A percentile compares a stretch with the other conserved stretches of the same genome.
Evolutionary conservation across 1,140 invertebrate genomes (phyloP).

Genomic region (Pollicipes pollicipes): DNA sequence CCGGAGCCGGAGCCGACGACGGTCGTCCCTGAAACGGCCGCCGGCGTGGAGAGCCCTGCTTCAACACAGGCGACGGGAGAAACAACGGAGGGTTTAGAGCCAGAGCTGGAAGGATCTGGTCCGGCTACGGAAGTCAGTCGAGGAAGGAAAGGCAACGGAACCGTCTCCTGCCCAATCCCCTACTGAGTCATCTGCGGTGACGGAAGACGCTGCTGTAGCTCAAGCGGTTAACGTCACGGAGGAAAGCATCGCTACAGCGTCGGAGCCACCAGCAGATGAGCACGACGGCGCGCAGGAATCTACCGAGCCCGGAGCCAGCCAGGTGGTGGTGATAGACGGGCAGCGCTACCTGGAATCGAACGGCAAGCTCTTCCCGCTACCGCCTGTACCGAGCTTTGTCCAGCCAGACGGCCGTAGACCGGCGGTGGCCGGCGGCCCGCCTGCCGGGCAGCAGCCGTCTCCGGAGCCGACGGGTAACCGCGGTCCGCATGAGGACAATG

Average conservation of each 20-base stretch:
- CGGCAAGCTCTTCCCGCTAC: background rate
- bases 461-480: too few species aligned
- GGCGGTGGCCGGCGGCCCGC: too few species aligned
- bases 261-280: background rate
- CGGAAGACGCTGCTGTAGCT: background rate
- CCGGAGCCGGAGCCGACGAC: background rate
- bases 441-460: background rate
- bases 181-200: background rate
- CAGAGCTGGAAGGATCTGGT: too few species aligned
- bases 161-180: too few species aligned
- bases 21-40: too few species aligned
- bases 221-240: background rate
- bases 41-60: background rate
- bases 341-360: background rate
- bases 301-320: background rate
- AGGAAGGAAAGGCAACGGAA: too few species aligned
- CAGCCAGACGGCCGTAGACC: background rate
- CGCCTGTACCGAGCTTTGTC: background rate
- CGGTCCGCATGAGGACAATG: background rate
- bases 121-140: too few species aligned
- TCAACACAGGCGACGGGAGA: too few species aligned
- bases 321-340: background rate
- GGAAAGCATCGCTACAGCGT: too few species aligned
- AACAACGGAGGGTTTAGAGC: too few species aligned
- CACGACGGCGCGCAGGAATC: too few species aligned